These are phyloP conservation scores for Odontamblyopus lacepedii DNA, from an alignment of 2,797 vertebrate species.

Conservation along the genomic window DNA sequence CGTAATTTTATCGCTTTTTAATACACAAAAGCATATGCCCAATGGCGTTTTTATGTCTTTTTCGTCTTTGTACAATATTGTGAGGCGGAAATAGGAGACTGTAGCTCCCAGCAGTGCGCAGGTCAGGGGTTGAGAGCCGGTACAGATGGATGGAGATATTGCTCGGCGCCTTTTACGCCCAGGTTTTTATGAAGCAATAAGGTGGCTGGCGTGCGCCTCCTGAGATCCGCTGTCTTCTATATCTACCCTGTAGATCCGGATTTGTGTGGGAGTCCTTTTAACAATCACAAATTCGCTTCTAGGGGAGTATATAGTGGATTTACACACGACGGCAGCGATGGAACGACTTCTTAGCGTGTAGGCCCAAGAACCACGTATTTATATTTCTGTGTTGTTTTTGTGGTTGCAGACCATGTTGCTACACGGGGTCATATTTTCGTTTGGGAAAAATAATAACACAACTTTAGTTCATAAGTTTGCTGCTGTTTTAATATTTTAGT, in stretches of 20 bases:
- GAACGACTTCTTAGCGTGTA: constrained; percentile 38
- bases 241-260: constrained; percentile 99
- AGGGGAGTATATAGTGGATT: constrained; percentile 99
- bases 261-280: constrained; percentile 93
- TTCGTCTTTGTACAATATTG: constrained; percentile 5
- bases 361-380: constrained; percentile 20
- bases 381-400: neutral
- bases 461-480: neutral
- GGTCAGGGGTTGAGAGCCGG: constrained; percentile 41
- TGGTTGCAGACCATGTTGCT: neutral
- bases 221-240: constrained; percentile 96
- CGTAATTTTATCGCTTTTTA: constrained; percentile 9
- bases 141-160: constrained; percentile 42
- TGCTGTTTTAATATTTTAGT: constrained; percentile 1
- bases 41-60: constrained; percentile 4
- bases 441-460: constrained; percentile 1
- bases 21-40: neutral
- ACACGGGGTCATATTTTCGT: neutral
- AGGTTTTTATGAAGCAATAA: constrained; percentile 51
- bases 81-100: constrained; percentile 22
- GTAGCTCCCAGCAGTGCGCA: constrained; percentile 21
- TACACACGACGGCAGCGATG: constrained; percentile 86
- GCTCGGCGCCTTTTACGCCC: constrained; percentile 18
- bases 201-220: constrained; percentile 37
- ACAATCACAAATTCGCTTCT: constrained; percentile 99